Evolutionary conservation across 92 coral and sea anemone genomes (phyloP).

Genomic region (Epizoanthus scotinus): DNA sequence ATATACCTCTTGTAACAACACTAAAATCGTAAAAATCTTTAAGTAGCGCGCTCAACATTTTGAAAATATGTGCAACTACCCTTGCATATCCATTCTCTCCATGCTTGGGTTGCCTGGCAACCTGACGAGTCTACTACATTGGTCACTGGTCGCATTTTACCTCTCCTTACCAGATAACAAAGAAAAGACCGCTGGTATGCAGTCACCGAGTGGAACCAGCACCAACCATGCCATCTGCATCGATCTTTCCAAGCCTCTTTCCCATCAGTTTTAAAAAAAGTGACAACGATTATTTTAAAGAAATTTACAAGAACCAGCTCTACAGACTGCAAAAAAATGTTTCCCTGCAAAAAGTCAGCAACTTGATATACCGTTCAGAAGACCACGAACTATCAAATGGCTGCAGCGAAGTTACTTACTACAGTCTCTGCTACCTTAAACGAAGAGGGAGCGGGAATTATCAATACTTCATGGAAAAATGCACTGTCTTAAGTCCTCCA

Average conservation of each 20-base stretch:
- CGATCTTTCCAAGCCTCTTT: too few species aligned
- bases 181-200: too few species aligned
- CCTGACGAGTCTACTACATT: too few species aligned
- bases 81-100: not conserved
- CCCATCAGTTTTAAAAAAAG: too few species aligned
- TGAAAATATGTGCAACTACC: not conserved
- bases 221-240: too few species aligned
- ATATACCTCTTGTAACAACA: constrained; percentile 31
- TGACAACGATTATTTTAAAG: too few species aligned
- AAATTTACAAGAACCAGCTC: too few species aligned
- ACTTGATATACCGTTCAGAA: constrained; percentile 5
- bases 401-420: constrained; percentile 8
- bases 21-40: constrained; percentile 28
- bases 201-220: not conserved
- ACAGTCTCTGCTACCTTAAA: constrained; percentile 7
- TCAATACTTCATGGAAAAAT: not conserved
- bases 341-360: not conserved
- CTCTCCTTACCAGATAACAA: too few species aligned
- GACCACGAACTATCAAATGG: constrained; percentile 28
- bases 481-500: not conserved
- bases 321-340: too few species aligned
- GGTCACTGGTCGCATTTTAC: too few species aligned
- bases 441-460: not conserved
- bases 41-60: constrained; percentile 31
- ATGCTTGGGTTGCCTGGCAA: not conserved